A percentile compares a stretch with the other conserved stretches of the same genome.
Conservation (phyloP, 2,888 invertebrate species). For the Diploptera punctata region DNA sequence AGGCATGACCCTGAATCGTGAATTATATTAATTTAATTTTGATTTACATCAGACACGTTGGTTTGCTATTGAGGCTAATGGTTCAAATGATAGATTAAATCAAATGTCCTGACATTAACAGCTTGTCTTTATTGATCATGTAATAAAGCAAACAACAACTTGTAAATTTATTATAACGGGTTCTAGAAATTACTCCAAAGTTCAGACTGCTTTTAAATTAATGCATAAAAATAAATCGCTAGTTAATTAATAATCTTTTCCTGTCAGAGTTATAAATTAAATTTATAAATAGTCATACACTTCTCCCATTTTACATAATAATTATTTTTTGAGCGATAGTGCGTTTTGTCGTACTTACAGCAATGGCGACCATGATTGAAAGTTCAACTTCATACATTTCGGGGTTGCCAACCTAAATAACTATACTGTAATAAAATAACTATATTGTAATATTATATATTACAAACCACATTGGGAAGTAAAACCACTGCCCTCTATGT, state of each 20-base stretch:
- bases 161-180: not conserved
- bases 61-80: not conserved
- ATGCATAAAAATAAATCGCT: not conserved
- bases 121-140: not conserved
- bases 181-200: not conserved
- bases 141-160: not conserved
- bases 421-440: too few relatives aligned
- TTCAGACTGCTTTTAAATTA: not conserved
- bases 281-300: too few relatives aligned
- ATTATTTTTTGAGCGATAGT: too few relatives aligned
- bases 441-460: too few relatives aligned
- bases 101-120: not conserved
- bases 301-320: too few relatives aligned
- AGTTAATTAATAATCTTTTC: not conserved
- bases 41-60: not conserved
- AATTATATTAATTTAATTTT: not conserved
- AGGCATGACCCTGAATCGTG: not conserved
- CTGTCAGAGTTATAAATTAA: too few relatives aligned
- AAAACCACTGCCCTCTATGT: too few relatives aligned
- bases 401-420: too few relatives aligned
- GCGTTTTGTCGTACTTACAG: too few relatives aligned
- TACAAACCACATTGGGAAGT: too few relatives aligned
- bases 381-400: too few relatives aligned
- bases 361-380: too few relatives aligned
- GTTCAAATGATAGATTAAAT: not conserved